Percentiles rank a stretch among this genome's conserved stretches.
Evolutionary conservation across 2,888 invertebrate species (phyloP).

Genomic region (Drosophila putrida): DNA sequence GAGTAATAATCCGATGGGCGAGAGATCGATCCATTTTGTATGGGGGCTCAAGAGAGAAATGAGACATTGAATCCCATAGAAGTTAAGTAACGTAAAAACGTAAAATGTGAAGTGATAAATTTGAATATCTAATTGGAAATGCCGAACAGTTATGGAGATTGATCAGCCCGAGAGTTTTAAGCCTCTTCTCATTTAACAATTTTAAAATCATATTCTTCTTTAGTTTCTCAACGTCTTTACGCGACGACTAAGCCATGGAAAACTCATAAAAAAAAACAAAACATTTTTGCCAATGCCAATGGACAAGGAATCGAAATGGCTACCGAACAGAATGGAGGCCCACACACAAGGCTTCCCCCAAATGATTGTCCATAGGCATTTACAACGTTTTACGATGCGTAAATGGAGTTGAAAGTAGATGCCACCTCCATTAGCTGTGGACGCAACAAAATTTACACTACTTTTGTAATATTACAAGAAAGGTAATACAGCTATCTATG

Average conservation of each 20-base stretch:
- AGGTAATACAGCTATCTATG: background rate
- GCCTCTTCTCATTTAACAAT: background rate
- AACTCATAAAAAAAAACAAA: conserved; percentile 45
- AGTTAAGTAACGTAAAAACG: conserved; percentile 20
- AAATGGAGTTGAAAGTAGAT: conserved; percentile 36
- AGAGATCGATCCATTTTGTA: conserved; percentile 4
- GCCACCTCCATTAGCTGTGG: conserved; percentile 61
- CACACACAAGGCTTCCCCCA: conserved; percentile 43
- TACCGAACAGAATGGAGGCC: conserved; percentile 57
- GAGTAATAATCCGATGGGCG: conserved; percentile 66
- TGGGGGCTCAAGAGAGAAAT: background rate
- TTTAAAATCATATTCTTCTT: background rate
- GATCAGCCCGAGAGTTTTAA: conserved; percentile 43
- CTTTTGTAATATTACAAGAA: background rate
- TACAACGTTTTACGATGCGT: conserved; percentile 61
- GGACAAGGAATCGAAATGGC: conserved; percentile 53
- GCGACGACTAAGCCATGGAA: conserved; percentile 36
- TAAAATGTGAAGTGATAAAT: conserved; percentile 61
- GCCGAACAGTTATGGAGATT: conserved; percentile 65
- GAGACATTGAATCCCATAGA: background rate
- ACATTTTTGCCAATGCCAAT: conserved; percentile 31
- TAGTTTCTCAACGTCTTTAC: conserved; percentile 9
- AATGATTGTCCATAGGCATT: conserved; percentile 47
- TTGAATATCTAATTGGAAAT: conserved; percentile 63
- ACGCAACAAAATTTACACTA: conserved; percentile 17